These are phyloP conservation scores for Poecilia wingei DNA, from an alignment of 2,797 vertebrate genomes.

Conservation along the genomic window DNA sequence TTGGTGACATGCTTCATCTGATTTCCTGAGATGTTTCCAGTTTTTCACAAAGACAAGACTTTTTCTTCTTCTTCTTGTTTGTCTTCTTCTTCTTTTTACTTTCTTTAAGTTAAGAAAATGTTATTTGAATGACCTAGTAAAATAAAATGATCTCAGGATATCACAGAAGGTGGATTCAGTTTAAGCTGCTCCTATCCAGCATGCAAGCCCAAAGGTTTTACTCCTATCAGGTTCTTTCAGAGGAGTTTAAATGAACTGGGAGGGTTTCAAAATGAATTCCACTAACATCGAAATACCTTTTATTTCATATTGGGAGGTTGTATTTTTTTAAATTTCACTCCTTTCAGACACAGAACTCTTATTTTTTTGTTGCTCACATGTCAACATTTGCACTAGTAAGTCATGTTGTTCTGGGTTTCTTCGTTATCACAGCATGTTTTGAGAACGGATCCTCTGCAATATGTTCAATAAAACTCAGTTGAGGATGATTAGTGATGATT, in stretches of 20 bases:
- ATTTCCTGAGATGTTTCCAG: background rate
- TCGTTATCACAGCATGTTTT: background rate
- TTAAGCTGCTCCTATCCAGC: background rate
- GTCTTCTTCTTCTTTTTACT: background rate
- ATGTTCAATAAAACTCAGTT: background rate
- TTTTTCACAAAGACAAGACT: background rate
- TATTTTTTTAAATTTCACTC: background rate
- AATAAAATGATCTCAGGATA: background rate
- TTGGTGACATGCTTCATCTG: background rate
- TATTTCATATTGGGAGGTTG: background rate
- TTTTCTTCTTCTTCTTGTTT: background rate
- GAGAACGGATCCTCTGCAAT: background rate
- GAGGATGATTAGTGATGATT: background rate
- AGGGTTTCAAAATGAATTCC: background rate
- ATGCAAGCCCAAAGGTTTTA: background rate
- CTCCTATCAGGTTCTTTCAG: background rate
- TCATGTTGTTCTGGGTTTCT: background rate
- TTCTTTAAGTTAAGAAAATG: background rate
- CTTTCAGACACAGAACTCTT: no score
- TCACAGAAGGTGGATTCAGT: background rate
- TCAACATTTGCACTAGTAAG: background rate
- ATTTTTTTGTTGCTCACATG: background rate
- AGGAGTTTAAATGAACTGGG: background rate
- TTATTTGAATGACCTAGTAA: background rate
- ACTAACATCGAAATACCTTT: background rate